phyloP scores from a whole-genome alignment of 2,797 vertebrate genomes.

The Centropyge bicolor region DNA sequence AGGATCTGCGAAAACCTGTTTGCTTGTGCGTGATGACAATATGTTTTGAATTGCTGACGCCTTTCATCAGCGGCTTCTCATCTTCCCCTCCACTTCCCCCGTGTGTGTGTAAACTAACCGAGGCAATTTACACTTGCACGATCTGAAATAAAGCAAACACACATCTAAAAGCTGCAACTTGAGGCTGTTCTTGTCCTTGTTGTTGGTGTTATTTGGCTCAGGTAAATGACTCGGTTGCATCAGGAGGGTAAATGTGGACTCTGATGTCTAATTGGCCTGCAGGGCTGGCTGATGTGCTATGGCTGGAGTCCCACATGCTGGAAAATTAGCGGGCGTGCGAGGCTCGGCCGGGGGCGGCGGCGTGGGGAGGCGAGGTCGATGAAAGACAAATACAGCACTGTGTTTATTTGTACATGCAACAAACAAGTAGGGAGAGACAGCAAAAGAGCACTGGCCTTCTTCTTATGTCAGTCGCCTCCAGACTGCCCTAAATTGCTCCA shows the following conservation, averaged over 20 bases:
- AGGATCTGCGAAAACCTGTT: conserved; percentile 52
- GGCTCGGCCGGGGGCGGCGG: conserved; percentile 39
- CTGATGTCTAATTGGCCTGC: conserved; percentile 77
- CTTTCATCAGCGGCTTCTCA: conserved; percentile 63
- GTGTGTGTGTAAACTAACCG: conserved; percentile 49
- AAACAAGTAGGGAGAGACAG: conserved; percentile 59
- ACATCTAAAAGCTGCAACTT: conserved; percentile 46
- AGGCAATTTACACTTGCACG: conserved; percentile 45
- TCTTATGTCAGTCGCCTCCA: conserved; percentile 59
- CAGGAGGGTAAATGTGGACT: conserved; percentile 72
- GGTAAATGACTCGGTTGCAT: conserved; percentile 76
- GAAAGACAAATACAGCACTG: conserved; percentile 61
- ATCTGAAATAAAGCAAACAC: conserved; percentile 50
- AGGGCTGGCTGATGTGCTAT: conserved; percentile 48
- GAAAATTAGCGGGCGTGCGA: conserved; percentile 67
- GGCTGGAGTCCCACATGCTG: conserved; percentile 65
- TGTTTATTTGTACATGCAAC: conserved; percentile 67
- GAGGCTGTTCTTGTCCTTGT: conserved; percentile 54
- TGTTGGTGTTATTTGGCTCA: conserved; percentile 68
- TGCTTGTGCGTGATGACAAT: conserved; percentile 53
- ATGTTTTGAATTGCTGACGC: conserved; percentile 61
- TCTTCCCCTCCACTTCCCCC: neutral
- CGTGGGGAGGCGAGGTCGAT: conserved; percentile 40
- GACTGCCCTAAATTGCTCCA: conserved; percentile 61
- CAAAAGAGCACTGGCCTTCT: conserved; percentile 47